These are phyloP conservation scores for Paradoxurus hermaphroditus DNA, from an alignment of 2,113 vertebrate genomes.

Conservation along the genomic window DNA sequence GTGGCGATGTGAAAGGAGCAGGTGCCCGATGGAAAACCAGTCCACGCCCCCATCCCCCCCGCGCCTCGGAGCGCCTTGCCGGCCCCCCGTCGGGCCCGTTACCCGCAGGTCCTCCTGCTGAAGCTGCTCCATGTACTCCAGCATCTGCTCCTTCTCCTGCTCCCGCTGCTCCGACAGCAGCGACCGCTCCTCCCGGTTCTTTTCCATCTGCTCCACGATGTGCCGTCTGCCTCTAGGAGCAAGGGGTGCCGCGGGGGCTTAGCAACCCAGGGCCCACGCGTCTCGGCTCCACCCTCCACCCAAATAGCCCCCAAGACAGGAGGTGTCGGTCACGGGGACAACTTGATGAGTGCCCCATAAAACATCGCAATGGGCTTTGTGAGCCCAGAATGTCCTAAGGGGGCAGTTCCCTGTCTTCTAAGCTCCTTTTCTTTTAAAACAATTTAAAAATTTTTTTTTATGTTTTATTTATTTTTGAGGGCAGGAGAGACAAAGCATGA, in stretches of 20 bases:
- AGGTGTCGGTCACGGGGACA: not conserved
- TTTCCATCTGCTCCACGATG: constrained; percentile 88
- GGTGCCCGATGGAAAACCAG: not conserved
- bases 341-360: not conserved
- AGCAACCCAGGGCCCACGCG: not conserved
- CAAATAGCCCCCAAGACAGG: not conserved
- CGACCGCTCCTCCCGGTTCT: constrained; percentile 81
- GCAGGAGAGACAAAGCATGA: too few species aligned
- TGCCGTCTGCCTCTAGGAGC: constrained; percentile 85
- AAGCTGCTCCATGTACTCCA: constrained; percentile 82
- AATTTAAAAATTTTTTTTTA: too few species aligned
- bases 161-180: constrained; percentile 83
- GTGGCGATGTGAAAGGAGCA: not conserved
- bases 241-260: accelerated
- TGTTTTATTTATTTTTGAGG: too few species aligned
- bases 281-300: not conserved
- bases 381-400: not conserved
- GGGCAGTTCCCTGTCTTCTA: not conserved
- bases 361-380: not conserved
- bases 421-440: not conserved
- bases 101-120: constrained; percentile 89
- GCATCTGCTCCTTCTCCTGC: constrained; percentile 85
- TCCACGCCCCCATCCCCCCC: not conserved
- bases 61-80: not conserved
- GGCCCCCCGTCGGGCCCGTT: not conserved